These are phyloP conservation scores for Hyles lineata DNA, from an alignment of 2,888 invertebrate genomes.

Conservation along the genomic window DNA sequence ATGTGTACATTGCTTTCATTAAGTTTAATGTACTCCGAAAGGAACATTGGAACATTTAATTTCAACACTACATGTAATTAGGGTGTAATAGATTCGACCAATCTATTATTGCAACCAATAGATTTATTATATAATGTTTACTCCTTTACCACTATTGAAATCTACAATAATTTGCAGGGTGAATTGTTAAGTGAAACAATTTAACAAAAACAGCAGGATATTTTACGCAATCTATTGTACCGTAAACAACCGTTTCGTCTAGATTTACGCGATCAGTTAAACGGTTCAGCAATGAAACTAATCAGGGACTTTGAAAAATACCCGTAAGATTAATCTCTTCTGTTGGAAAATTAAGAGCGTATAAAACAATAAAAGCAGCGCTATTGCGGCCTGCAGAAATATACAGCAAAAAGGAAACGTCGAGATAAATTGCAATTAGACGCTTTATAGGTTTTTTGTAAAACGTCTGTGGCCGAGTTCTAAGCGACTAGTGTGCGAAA, in stretches of 20 bases:
- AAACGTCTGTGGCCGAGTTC: conserved; percentile 35
- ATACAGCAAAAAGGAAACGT: conserved; percentile 41
- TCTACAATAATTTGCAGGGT: neutral
- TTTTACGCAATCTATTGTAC: conserved; percentile 10
- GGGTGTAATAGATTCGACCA: neutral
- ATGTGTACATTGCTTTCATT: conserved; percentile 12
- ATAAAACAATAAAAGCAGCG: conserved; percentile 21
- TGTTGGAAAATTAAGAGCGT: conserved; percentile 24
- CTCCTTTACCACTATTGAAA: neutral
- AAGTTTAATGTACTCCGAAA: neutral
- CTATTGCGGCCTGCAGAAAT: neutral
- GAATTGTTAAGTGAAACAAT: neutral
- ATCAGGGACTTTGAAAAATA: neutral
- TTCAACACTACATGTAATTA: neutral
- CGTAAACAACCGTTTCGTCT: conserved; percentile 27
- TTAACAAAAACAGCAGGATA: conserved; percentile 10
- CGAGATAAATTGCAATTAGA: conserved; percentile 52
- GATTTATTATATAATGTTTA: neutral
- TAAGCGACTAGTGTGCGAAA: conserved; percentile 36
- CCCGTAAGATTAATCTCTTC: neutral
- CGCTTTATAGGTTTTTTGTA: conserved; percentile 43
- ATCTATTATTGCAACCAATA: neutral
- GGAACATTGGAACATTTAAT: conserved; percentile 7
- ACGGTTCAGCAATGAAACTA: neutral
- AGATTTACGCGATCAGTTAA: conserved; percentile 21